Base-by-base conservation (phyloP, 2,797 vertebrate genomes). In the Euthynnus affinis region DNA sequence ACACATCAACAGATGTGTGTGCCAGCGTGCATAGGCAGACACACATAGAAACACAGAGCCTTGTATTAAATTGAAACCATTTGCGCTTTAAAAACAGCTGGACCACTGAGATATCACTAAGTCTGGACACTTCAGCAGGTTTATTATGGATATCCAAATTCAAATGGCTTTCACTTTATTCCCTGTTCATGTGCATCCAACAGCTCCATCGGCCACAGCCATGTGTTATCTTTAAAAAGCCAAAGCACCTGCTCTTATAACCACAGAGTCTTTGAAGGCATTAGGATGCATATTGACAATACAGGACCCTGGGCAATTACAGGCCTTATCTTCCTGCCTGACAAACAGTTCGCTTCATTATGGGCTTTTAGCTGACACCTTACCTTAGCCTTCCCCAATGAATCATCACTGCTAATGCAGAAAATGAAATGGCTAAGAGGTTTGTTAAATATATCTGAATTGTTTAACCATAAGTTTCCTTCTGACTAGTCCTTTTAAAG, bases 361-460 rank as follows among this genome's bases (percentile, higher is more conserved):
- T 80, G 57, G 76, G 87, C 87, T 93, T 91, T 91, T 91, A 91
- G 88, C 87, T 85, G 85, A 89, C 88, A 89, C 86, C 88, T 86
- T 82, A 44, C 83, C 81, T 70, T 76, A 82, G 80, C 82, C 76
- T 81, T 76, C 55, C 34, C 71, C 81, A 76, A 34, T 89, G 85
- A 88, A 83, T 85, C 83, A 89, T 83, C 76, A 6, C 65, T 66
- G 67, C 80, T 90, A 91, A 91, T 89, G 87, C 51, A 88, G 64
- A 74, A 82, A 79, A 87, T 75, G 9, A 83, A 89, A 91, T 13
- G 17, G 77, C 83, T 84, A 75, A 90, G 77, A 88, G 86, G 81
- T 88, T 90, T 89, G 78, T 84, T 81, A 80, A 85, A 90, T 89
- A 83, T 78, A 88, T 89, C 80, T 84, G 77, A 72, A 88, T 89